Percentiles rank a stretch among this genome's conserved stretches.
Conservation (phyloP, 2,797 vertebrate species). For the Falco berigora region DNA sequence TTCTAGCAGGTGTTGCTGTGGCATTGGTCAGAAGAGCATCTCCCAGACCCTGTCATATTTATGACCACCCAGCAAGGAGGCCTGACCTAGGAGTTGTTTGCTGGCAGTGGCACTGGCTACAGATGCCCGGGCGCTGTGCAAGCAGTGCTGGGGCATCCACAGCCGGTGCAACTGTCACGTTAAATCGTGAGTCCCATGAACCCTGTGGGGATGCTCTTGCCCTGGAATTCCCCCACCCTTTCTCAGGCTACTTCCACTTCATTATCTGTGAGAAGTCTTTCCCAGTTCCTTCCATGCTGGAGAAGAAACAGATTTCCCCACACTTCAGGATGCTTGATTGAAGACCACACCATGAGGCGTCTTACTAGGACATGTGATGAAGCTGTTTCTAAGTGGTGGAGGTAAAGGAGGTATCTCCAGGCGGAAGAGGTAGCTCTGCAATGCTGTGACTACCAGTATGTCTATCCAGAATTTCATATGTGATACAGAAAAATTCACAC, state of each 20-base stretch:
- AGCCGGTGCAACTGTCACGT: not conserved
- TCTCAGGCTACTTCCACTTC: not conserved
- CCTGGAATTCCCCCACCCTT: not conserved
- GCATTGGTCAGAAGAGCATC: not conserved
- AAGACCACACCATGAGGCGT: not conserved
- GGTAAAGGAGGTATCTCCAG: not conserved
- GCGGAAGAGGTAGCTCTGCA: not conserved
- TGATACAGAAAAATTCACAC: not conserved
- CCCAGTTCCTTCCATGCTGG: not conserved
- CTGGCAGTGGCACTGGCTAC: not conserved
- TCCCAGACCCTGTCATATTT: not conserved
- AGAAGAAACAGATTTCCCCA: not conserved
- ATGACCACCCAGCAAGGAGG: not conserved
- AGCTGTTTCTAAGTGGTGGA: not conserved
- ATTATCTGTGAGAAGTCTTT: not conserved
- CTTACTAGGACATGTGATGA: not conserved
- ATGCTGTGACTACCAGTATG: not conserved
- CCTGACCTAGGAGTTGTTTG: not conserved
- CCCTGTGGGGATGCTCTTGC: fast-evolving
- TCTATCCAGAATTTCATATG: not conserved
- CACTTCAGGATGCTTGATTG: not conserved
- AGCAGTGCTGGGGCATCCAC: fast-evolving
- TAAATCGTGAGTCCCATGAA: not conserved
- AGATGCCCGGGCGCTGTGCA: fast-evolving
- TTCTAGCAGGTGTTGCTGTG: not conserved